Evolutionary conservation across 1,140 invertebrate genomes (phyloP), one percentile per base, ranked within the genome.

Genomic region (Dryas iulia): DNA sequence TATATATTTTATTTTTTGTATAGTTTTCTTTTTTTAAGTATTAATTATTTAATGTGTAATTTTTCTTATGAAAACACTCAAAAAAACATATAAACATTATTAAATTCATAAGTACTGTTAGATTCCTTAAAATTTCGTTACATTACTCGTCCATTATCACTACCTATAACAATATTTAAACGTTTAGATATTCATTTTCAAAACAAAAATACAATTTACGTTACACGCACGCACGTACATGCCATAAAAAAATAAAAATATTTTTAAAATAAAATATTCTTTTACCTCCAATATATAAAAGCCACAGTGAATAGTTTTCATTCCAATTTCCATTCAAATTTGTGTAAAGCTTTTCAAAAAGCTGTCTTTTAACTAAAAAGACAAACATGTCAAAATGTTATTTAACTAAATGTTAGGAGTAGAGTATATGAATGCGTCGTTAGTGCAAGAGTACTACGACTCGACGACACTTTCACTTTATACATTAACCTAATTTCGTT

Each of bases 381-480:
- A 47, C 39, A 47, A 47, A 47, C 39, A 47, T 7, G 39, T 47
- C 6, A 47, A 39, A 47, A 47, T 21, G 39, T 47, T 47, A 47
- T 21, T 47, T 47, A 47, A 47, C 8, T 21, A 3, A 47, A 47
- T 47, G n/a, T 39, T 7, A 47, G 39, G 7, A 47, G 14, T 21
- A 8, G 23, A 53, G 59, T 26, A 52, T 33, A 35, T 61, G 59
- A 61, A 61, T 47, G 35, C 59, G 39, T 61, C 59, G 59, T 61
- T 61, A 61, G 59, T 61, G 35, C 33, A 52, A 52, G 35, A 26
- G 24, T 18, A 47, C 59, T 62, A 62, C 39, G 59, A 61, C 21
- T 52, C n/a, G 18, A 61, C 59, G 35, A 60, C 59, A 60, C 23
- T 62, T 62, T 47, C 39, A 47, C 14, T 47, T 53, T 53, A 62